phyloP scores from a whole-genome alignment of 1,140 invertebrate genomes.

The Bombus turneri region DNA sequence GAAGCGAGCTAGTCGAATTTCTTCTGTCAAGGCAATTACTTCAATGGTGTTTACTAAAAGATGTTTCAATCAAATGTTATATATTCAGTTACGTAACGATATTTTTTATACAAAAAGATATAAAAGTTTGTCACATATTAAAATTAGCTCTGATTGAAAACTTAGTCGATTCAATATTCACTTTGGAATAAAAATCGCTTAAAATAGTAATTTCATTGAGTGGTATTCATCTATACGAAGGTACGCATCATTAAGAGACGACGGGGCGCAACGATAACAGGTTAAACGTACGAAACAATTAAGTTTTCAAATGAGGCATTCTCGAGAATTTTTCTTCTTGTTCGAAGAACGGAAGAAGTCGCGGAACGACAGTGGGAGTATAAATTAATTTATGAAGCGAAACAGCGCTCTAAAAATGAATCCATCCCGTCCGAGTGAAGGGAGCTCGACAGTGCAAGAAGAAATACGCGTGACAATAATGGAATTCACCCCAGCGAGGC shows the following conservation, averaged over 20 bases:
- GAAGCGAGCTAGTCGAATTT: not conserved
- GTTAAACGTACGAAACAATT: not conserved
- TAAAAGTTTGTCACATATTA: too few relatives aligned
- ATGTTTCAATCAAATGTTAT: too few relatives aligned
- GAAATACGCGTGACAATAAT: constrained; percentile 18
- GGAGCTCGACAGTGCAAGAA: not conserved
- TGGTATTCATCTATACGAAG: too few relatives aligned
- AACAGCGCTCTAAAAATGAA: constrained; percentile 10
- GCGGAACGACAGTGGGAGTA: not conserved
- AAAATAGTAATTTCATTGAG: too few relatives aligned
- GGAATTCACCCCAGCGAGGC: not conserved
- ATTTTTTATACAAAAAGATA: too few relatives aligned
- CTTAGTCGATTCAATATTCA: too few relatives aligned
- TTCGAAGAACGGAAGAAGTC: not conserved
- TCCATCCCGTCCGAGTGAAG: not conserved
- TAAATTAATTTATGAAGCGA: constrained; percentile 36
- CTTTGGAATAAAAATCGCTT: too few relatives aligned
- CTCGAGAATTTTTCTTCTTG: not conserved
- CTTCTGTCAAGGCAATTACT: not conserved
- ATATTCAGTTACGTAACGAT: too few relatives aligned
- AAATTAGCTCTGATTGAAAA: not conserved
- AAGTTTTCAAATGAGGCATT: not conserved
- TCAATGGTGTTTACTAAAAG: not conserved
- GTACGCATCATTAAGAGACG: not conserved
- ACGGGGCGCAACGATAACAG: not conserved